Evolutionary conservation across 1,140 invertebrate species (phyloP), one percentile per base, ranked within the genome.

Genomic region (Hypsibius dujardini): DNA sequence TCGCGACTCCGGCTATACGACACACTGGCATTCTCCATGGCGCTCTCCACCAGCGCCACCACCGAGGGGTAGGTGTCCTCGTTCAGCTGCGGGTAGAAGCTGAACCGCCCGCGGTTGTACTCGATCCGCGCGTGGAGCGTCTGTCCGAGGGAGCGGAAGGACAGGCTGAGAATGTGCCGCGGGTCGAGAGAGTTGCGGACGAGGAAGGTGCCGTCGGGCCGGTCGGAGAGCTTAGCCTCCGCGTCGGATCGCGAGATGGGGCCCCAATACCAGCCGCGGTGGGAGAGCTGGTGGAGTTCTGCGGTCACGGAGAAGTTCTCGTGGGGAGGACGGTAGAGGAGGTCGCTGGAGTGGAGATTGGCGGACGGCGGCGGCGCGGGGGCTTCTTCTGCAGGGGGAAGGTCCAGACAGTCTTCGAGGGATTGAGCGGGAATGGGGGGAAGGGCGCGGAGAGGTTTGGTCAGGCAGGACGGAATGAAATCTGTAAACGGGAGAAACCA

Each of bases 161-260:
- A 88, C 28, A 90, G 78, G 46, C 83, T 84, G 60, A 89, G 81
- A 59, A 87, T 79, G 76, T 87, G 85, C 75, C 83, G 82, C 74
- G 87, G 84, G 72, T 87, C 86, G 1, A 85, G 86, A 12, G 87
- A 88, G 77, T 89, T 87, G 40, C 87, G 81, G 2, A 90, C 86
- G 59, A 90, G 79, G 79, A 90, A 90, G 72, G 87, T 84, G 71
- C 88, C 88, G 78, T 89, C 87, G 46, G 86, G 85, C 77, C 87
- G 85, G 72, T 84, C 83, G n/a, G 81, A 78, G 28, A 87, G 76
- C 75, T 84, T 85, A 72, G 84, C 80, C 76, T 86, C 84, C 45
- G 84, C 84, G 77, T 86, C 84, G 60, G 81, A 79, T 46, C 84
- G 78, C 7, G 84, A 84, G 70, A 86, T 82, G 47, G 84, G 83